Percentiles rank a stretch among this genome's conserved stretches.
Conservation (phyloP, 2,797 vertebrate species). For the Anniella stebbinsi region DNA sequence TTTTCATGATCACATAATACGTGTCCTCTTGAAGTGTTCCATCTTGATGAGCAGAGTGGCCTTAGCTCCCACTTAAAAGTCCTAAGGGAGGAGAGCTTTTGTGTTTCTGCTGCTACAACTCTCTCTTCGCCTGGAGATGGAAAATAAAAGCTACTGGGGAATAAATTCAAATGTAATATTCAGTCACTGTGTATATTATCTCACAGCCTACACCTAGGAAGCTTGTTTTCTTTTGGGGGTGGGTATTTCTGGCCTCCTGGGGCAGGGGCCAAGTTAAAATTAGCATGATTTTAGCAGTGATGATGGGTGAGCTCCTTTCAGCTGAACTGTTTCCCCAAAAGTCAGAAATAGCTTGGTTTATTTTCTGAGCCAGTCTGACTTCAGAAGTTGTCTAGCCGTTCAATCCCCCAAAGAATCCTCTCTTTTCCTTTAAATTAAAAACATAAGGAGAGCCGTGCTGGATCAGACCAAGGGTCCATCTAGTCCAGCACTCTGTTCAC, state of each 20-base stretch:
- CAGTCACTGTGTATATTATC: conserved; percentile 54
- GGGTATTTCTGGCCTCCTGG: conserved; percentile 32
- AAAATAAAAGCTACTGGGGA: conserved; percentile 38
- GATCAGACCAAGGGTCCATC: too few relatives aligned
- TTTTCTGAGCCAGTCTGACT: neutral
- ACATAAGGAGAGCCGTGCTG: too few relatives aligned
- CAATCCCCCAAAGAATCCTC: neutral
- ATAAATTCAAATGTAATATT: conserved; percentile 41
- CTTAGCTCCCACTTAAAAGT: neutral
- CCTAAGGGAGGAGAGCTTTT: neutral
- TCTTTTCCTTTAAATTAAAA: neutral
- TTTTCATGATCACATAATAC: neutral
- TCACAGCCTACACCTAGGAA: conserved; percentile 58
- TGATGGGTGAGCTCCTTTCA: neutral
- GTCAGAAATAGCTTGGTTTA: neutral
- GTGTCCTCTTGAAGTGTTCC: neutral
- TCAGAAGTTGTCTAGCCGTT: neutral
- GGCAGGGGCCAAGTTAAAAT: conserved; percentile 49
- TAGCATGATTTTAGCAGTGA: conserved; percentile 29
- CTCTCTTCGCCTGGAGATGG: conserved; percentile 18
- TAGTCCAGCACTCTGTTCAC: too few relatives aligned
- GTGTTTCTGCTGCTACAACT: neutral
- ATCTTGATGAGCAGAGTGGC: fast-evolving
- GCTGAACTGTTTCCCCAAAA: too few relatives aligned
- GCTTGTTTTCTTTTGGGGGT: conserved; percentile 45